Evolutionary conservation across 2,113 vertebrate species (phyloP).

Genomic region (Carassius auratus): DNA sequence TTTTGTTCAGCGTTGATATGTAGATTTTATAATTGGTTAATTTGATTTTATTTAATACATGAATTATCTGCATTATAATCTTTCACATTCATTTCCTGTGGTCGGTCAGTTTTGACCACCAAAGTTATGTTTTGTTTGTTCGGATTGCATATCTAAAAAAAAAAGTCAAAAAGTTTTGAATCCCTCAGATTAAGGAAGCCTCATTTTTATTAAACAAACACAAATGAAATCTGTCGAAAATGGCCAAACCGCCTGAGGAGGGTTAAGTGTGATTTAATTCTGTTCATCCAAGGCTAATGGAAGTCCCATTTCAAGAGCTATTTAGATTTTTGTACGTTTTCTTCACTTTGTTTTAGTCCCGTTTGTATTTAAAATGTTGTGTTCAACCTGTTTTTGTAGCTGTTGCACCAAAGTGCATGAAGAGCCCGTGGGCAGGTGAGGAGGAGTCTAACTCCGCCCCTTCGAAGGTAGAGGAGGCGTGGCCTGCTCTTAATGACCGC

Average conservation of each 20-base stretch:
- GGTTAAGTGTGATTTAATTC: background rate
- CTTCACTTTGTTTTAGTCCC: no score
- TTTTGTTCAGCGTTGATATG: background rate
- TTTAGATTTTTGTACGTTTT: no score
- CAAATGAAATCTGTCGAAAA: background rate
- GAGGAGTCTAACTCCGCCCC: slow-evolving; percentile 79
- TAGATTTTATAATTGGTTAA: background rate
- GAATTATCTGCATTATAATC: background rate
- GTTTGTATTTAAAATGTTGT: background rate
- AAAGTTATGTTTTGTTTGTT: no score
- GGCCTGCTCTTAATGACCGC: slow-evolving; percentile 88
- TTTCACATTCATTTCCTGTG: background rate
- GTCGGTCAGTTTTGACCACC: no score
- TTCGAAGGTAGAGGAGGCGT: slow-evolving; percentile 87
- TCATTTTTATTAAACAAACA: background rate
- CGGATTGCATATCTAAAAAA: no score
- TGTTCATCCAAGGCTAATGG: background rate
- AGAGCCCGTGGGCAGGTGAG: slow-evolving; percentile 86
- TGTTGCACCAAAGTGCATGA: slow-evolving; percentile 89
- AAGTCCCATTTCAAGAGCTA: no score
- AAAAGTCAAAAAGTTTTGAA: no score
- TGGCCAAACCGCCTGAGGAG: background rate
- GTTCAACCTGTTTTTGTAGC: slow-evolving; percentile 72
- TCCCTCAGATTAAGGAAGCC: background rate
- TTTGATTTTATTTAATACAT: background rate